Conservation (phyloP, 2,113 vertebrate species). For the Rhabdornis inornatus region DNA sequence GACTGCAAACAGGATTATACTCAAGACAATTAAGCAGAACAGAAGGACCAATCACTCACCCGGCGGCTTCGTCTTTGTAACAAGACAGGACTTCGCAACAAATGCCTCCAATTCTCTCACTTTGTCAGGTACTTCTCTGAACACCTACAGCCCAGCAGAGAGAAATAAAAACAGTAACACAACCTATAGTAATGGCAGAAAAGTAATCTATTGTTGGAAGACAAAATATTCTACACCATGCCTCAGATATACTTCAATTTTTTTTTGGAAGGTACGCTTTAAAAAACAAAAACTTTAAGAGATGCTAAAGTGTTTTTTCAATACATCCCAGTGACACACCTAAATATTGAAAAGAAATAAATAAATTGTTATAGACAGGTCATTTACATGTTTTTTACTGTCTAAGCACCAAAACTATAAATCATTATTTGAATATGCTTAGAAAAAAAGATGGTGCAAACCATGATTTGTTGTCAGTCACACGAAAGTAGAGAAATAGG, state of each 20-base stretch:
- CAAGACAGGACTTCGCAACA: constrained; percentile 61
- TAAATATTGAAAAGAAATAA: neutral
- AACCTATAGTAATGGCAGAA: neutral
- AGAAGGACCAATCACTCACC: constrained; percentile 46
- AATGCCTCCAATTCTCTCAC: constrained; percentile 75
- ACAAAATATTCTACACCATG: neutral
- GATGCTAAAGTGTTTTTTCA: neutral
- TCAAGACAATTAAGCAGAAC: neutral
- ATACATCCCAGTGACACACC: neutral
- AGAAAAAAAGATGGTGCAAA: neutral
- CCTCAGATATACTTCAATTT: neutral
- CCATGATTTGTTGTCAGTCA: neutral
- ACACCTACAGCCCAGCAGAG: constrained; percentile 66
- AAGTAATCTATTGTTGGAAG: neutral
- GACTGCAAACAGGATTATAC: neutral
- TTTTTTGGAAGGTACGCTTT: neutral
- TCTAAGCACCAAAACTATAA: neutral
- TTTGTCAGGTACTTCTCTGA: constrained; percentile 80
- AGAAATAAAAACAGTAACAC: neutral
- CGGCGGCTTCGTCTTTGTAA: constrained; percentile 71
- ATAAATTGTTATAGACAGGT: neutral
- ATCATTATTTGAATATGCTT: neutral
- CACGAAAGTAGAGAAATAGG: neutral
- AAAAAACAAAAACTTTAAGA: neutral
- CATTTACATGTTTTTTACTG: neutral